Base-by-base conservation (phyloP, 2,888 invertebrate genomes). In the Eupeodes latifasciatus region DNA sequence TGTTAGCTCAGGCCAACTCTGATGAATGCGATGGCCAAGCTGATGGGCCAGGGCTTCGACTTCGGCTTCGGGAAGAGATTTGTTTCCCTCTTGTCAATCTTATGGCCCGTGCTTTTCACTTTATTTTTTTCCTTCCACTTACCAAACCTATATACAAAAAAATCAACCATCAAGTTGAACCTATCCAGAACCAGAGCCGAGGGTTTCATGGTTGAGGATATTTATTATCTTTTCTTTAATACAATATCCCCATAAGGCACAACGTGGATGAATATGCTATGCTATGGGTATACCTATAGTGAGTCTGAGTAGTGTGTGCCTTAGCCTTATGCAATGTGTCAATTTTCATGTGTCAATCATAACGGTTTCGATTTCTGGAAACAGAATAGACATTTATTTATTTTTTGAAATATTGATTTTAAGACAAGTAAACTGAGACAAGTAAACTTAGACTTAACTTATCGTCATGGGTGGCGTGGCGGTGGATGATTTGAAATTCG, bases 61-160 rank as follows among this genome's bases (percentile, higher is more conserved):
- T 40, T 27, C 27, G 27, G 83, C 71, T 83, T 76, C 64, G 62
- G 64, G 49, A 79, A 66, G 71, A 80, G 75, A 87, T 79, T 47
- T 72, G 69, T 77, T 87, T 83, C 6, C 5, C 5, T 40, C 79
- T 80, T 49, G 83, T 87, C 34, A 61, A 87, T 80, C 76, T 61
- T 72, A 66, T 87, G 80, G 84, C 79, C 80, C 80, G 80, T 87
- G 87, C 87, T 87, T 87, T 87, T 87, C 80, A 81, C 80, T 84
- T 83, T 83, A n/a, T n/a, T 61, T 72, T 77, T 76, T 83, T 87
- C 66, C 10, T 19, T 49, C 53, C n/a, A 27, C 27, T 27, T 2
- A 27, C 55, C 34, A 19, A 62, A 34, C 16, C 12, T 27, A 66
- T 7, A 10, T 27, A 44, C 34, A 49, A 34, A 10, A 12, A 16